Percentiles rank a stretch among this genome's conserved stretches.
These are phyloP conservation scores for Capitulum mitella DNA, from an alignment of 2,888 invertebrate genomes.

Conservation along the genomic window DNA sequence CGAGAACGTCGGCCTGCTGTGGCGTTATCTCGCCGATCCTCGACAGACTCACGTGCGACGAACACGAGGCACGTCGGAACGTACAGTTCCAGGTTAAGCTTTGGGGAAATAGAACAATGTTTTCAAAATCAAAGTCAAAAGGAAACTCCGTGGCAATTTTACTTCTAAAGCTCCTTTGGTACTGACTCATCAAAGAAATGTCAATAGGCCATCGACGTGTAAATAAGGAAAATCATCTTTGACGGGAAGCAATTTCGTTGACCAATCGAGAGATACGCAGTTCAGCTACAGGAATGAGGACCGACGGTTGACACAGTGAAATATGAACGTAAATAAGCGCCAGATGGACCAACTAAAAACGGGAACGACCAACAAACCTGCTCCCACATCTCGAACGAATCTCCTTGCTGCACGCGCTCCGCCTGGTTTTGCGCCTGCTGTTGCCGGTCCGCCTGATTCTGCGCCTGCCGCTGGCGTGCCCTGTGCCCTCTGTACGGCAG, in stretches of 20 bases:
- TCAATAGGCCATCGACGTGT: too few relatives aligned
- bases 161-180: too few relatives aligned
- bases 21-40: too few relatives aligned
- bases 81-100: background rate
- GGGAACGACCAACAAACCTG: slow-evolving; percentile 15
- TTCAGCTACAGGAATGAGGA: too few relatives aligned
- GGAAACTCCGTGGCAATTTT: too few relatives aligned
- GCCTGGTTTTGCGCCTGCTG: background rate
- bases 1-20: too few relatives aligned
- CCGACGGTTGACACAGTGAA: too few relatives aligned
- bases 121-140: too few relatives aligned
- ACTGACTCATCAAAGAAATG: too few relatives aligned
- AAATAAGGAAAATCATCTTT: too few relatives aligned
- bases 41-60: slow-evolving; percentile 1
- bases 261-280: too few relatives aligned
- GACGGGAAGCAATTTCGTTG: too few relatives aligned
- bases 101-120: background rate
- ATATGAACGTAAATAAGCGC: background rate
- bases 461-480: background rate
- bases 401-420: background rate
- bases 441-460: background rate
- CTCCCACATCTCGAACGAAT: slow-evolving; percentile 17
- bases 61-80: background rate
- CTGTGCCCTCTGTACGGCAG: slow-evolving; percentile 1
- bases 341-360: background rate